Base-by-base conservation (phyloP, 2,113 vertebrate species). In the Melospiza melodia region DNA sequence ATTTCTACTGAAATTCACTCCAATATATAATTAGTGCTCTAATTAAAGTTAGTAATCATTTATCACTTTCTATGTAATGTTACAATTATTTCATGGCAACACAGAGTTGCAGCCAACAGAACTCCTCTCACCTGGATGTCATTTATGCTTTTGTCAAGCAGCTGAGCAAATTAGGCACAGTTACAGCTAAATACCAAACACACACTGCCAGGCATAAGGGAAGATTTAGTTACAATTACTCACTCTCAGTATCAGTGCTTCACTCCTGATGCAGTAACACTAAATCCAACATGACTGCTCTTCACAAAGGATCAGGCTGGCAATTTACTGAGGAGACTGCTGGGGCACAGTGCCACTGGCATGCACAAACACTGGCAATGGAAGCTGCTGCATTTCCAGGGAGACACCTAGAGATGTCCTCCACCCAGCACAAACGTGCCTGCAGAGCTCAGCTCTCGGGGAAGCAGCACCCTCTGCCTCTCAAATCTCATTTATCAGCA, bases 331-430 rank as follows among this genome's bases (percentile, higher is more conserved):
- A 76, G 66, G 33, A 80, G n/a, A 20, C 12, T 2, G 1, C 55
- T 11, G n/a, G 37, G 77, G 31, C 62, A 69, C 67, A 18, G 6
- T 24, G 72, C 3, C 1, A 2, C 48, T 43, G 33, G 33, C 19
- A 21, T 1, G 6, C 35, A 31, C 10, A 51, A 63, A 51, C 44
- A 15, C 12, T 0, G 0, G 41, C 25, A 67, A 41, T 2, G 30
- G 73, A 63, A 87, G 68, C 33, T 35, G 6, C 61, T 75, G 81
- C 55, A 43, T 24, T 57, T 63, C 39, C n/a, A 55, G 33, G 2
- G 35, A 78, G 18, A 62, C 19, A 58, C 49, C 39, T 13, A 1
- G 30, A 35, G 31, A 33, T 17, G 30, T 15, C 55, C 51, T 55
- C 30, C 69, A 65, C 33, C 81, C 41, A 62, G 79, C 59, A 73